Evolutionary conservation across 2,113 vertebrate species (phyloP), one percentile per base, ranked within the genome.

Genomic region (Argyrosomus japonicus): DNA sequence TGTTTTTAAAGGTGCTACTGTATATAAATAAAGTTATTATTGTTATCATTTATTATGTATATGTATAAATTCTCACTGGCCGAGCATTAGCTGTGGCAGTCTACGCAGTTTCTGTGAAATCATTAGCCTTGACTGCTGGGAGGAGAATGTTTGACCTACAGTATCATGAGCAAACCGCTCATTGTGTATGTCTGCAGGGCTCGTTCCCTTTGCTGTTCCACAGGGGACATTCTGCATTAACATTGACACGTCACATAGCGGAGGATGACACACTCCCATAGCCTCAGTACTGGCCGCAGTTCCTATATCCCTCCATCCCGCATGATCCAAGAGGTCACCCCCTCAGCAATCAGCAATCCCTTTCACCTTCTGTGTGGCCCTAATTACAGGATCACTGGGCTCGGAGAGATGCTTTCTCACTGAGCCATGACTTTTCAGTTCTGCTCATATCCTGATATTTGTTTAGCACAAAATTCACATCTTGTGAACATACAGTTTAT

Each of bases 341-440:
- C 62, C 18, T 36, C 8, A 77, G 84, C 78, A 70, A 72, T 89
- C 78, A 82, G 71, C 71, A 81, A 79, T 88, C 83, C 80, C 72
- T 92, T 93, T 91, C 90, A 93, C 89, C 91, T 90, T 91, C 85
- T 85, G 64, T 83, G 88, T 86, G 78, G 70, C 88, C 64, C 74
- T 91, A 84, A 91, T 93, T 90, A 87, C 84, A 89, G 77, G 82
- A 84, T 88, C 85, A 80, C 53, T 54, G n/a, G 15, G 74, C 85
- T 83, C 56, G 27, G 43, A 88, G 87, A 85, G 61, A 88, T 32
- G 68, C 68, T 51, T 82, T 80, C 70, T 68, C 65, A 7, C 61
- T 63, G 15, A 61, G 51, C 60, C 53, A 62, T 63, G 74, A 57
- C 61, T 45, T 43, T 58, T 79, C 60, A 11, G 53, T 45, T 54